Evolutionary conservation across 2,113 vertebrate genomes (phyloP).

Genomic region (pig (Sus scrofa)): T2T-Sscrofa CM000824.6:148914501-148915000

Average conservation of each 20-base stretch:
- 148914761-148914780: constrained; percentile 7
- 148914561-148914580: background rate
- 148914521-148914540: background rate
- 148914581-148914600: background rate
- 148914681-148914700: background rate
- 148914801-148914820: constrained; percentile 38
- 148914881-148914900: constrained; percentile 6
- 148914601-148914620: background rate
- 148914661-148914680: background rate
- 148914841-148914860: constrained; percentile 9
- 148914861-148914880: constrained; percentile 27
- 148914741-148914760: constrained; percentile 29
- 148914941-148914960: background rate
- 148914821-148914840: constrained; percentile 10
- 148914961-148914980: constrained; percentile 27
- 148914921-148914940: background rate
- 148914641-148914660: background rate
- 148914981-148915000: constrained; percentile 15
- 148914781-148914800: background rate
- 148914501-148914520: background rate
- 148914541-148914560: background rate
- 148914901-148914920: background rate
- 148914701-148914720: background rate
- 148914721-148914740: background rate
- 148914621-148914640: background rate